phyloP scores from a whole-genome alignment of 1,140 invertebrate genomes.

The Bombus superbus region DNA sequence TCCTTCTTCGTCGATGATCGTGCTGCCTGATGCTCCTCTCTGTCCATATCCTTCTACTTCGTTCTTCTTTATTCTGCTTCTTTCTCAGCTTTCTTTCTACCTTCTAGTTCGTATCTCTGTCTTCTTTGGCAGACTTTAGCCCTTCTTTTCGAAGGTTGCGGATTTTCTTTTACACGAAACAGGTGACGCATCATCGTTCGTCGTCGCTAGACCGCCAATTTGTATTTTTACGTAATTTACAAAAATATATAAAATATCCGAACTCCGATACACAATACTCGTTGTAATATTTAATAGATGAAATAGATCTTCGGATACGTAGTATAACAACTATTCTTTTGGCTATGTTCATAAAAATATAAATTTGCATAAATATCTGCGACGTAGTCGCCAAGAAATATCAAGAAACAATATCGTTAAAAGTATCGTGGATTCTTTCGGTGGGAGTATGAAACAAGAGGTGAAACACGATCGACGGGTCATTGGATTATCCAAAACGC shows the following conservation, averaged over 20 bases:
- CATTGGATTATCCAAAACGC: constrained; percentile 53
- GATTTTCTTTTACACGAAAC: too few relatives aligned
- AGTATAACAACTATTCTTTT: too few relatives aligned
- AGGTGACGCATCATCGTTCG: too few relatives aligned
- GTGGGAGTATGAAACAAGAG: background rate
- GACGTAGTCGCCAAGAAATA: too few relatives aligned
- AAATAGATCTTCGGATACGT: too few relatives aligned
- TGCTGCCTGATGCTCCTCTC: background rate
- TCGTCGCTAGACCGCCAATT: too few relatives aligned
- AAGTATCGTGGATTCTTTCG: background rate
- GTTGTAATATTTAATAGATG: too few relatives aligned
- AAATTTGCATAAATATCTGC: background rate
- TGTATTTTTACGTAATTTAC: too few relatives aligned
- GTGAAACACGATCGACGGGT: constrained; percentile 10
- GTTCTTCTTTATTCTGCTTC: background rate
- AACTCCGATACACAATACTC: too few relatives aligned
- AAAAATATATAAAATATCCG: too few relatives aligned
- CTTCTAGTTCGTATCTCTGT: background rate
- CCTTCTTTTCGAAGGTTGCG: background rate
- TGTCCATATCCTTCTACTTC: background rate
- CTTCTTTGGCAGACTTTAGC: background rate
- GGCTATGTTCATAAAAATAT: background rate
- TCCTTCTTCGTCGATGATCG: background rate
- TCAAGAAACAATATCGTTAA: background rate
- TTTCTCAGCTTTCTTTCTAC: background rate